These are phyloP conservation scores for Clarias gariepinus DNA, from an alignment of 2,113 vertebrate species.

Conservation along the genomic window DNA sequence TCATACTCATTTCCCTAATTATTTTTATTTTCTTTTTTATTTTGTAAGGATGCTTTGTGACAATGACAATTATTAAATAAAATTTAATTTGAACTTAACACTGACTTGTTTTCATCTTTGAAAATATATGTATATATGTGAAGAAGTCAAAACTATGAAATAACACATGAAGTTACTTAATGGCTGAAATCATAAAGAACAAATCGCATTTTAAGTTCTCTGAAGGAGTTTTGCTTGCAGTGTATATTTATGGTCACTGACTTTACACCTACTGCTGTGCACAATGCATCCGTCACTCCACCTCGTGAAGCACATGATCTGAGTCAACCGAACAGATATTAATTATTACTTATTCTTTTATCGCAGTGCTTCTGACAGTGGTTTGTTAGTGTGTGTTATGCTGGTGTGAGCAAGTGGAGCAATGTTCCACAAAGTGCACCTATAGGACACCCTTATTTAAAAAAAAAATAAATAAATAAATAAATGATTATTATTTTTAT, in stretches of 20 bases:
- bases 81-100: no score
- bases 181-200: background rate
- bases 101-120: background rate
- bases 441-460: no score
- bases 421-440: background rate
- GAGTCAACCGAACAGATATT: background rate
- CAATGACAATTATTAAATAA: no score
- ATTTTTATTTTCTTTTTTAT: background rate
- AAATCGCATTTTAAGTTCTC: background rate
- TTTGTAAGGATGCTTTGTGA: background rate
- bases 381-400: background rate
- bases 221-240: background rate
- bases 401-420: background rate
- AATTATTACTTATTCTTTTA: background rate
- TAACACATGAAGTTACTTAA: background rate
- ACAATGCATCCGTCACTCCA: background rate
- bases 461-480: no score
- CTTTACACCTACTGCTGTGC: background rate
- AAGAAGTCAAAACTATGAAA: background rate
- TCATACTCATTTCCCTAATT: no score
- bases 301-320: background rate
- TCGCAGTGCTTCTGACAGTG: background rate
- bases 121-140: background rate
- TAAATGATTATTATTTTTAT: no score
- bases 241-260: background rate